phyloP scores from a whole-genome alignment of 2,797 vertebrate species.

The Mormyrus proboscirostris region DNA sequence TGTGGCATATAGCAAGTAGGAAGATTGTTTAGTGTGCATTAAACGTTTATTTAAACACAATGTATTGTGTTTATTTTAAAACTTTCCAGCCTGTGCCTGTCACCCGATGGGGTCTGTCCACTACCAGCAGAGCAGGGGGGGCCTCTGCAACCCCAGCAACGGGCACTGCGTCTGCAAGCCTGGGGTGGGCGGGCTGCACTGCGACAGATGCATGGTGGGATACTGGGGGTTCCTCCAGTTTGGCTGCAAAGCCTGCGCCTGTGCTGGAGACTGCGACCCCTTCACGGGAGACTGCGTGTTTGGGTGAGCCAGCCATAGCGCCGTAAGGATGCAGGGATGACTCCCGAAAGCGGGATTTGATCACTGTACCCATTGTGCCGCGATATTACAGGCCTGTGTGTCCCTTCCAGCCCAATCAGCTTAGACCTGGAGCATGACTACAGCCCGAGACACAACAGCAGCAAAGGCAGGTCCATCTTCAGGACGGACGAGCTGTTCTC shows the following conservation, averaged over 20 bases:
- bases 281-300: slow-evolving; percentile 77
- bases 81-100: slow-evolving; percentile 76
- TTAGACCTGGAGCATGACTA: slow-evolving; percentile 63
- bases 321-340: neutral
- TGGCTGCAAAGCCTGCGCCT: slow-evolving; percentile 85
- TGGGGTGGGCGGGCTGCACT: slow-evolving; percentile 75
- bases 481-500: slow-evolving; percentile 87
- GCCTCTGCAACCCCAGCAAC: slow-evolving; percentile 73
- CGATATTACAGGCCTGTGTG: neutral
- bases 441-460: slow-evolving; percentile 59
- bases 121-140: slow-evolving; percentile 57
- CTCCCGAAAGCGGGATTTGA: neutral
- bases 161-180: slow-evolving; percentile 91
- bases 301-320: slow-evolving; percentile 56
- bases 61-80: slow-evolving; percentile 22
- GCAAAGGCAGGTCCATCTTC: slow-evolving; percentile 70
- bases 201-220: slow-evolving; percentile 85
- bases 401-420: slow-evolving; percentile 38
- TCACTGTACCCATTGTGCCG: neutral
- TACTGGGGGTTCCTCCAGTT: slow-evolving; percentile 92
- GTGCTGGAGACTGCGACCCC: slow-evolving; percentile 82
- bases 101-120: slow-evolving; percentile 74
- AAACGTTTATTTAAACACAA: neutral
- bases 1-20: neutral
- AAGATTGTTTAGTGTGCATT: neutral